Conservation (phyloP, 2,888 invertebrate genomes). For the Halictus quadricinctus region DNA sequence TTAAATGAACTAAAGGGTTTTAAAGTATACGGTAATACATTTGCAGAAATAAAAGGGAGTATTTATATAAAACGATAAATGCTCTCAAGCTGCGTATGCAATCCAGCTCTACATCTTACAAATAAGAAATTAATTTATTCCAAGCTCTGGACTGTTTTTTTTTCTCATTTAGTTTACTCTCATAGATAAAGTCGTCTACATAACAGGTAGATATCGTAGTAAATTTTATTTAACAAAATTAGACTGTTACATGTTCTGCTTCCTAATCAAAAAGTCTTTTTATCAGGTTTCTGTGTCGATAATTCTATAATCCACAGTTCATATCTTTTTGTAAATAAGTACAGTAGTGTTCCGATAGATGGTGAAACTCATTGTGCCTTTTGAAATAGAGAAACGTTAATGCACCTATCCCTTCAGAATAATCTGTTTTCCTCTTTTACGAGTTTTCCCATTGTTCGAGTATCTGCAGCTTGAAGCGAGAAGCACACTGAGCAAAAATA, state of each 20-base stretch:
- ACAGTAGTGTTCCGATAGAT: conserved; percentile 5
- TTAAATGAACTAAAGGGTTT: neutral
- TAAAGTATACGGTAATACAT: neutral
- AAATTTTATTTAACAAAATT: neutral
- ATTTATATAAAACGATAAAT: neutral
- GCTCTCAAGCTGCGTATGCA: neutral
- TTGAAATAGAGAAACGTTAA: neutral
- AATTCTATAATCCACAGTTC: neutral
- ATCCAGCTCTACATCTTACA: neutral
- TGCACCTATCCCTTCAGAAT: neutral
- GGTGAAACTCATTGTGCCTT: neutral
- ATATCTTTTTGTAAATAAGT: neutral
- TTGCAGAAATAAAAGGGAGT: neutral
- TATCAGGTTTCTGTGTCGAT: neutral
- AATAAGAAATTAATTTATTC: neutral
- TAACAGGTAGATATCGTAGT: neutral
- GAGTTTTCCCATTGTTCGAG: neutral
- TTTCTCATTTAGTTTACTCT: neutral
- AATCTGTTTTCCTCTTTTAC: neutral
- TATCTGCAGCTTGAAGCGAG: neutral
- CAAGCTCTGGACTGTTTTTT: neutral
- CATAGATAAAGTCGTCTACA: neutral
- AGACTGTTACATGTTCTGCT: neutral
- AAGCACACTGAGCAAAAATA: neutral
- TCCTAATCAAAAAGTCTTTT: neutral